Evolutionary conservation across 2,113 vertebrate genomes (phyloP), one percentile per base, ranked within the genome.

Genomic region (Gopherus flavomarginatus): DNA sequence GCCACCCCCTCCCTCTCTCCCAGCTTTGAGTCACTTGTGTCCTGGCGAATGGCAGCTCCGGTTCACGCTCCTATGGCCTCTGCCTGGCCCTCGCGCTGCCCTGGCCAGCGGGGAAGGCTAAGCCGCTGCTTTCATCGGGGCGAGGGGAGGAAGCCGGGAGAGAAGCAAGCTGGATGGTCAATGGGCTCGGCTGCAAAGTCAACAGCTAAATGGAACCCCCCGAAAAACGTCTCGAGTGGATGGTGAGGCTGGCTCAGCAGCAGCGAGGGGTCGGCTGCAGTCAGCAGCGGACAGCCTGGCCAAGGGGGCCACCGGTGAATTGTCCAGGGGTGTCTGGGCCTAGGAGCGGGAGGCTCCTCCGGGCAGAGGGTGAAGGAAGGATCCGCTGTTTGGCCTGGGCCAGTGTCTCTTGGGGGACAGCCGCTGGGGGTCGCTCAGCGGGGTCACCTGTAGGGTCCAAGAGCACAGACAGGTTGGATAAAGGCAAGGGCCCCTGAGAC

Each of bases 111-210:
- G 62, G 62, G 62, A 8, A 69, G 29, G 65, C 65, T n/a, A 31
- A 21, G 31, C 31, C 1, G 31, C 29, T 31, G 27, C 29, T 31
- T 3, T 14, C 59, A 35, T 62, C 2, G 26, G 52, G 92, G 87
- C 0, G 22, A 57, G 49, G n/a, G 49, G 85, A 62, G 0, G 9
- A 49, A 85, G 91, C 80, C 38, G 5, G 0, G 72, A 10, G 2
- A 26, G 1, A 29, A 0, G 1, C 27, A 3, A 24, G 26, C 5
- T 2, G n/a, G 82, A 22, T 3, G 72, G 35, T 53, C 50, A 17
- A 81, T 2, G n/a, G 69, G 35, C 17, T 35, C 16, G 8, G 9
- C n/a, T 72, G 65, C 35, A 72, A n/a, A 22, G 65, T 17, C 31
- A 35, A 65, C 31, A 65, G 62, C 16, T 35, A 8, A 35, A 65